phyloP scores from a whole-genome alignment of 2,888 invertebrate genomes.

The Nomada fabriciana region DNA sequence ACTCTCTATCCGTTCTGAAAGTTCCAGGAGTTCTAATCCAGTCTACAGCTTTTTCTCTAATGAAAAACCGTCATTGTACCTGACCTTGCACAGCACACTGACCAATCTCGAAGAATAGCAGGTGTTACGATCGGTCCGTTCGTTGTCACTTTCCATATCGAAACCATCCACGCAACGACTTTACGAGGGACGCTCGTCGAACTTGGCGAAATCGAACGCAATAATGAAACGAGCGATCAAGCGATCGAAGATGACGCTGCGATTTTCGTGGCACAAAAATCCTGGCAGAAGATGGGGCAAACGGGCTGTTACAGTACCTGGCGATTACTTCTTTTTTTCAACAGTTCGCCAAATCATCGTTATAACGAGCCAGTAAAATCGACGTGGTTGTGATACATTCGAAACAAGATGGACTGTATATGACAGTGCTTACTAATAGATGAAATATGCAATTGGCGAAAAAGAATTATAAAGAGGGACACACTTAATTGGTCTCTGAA shows the following conservation, averaged over 20 bases:
- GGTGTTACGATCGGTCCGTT: conserved; percentile 37
- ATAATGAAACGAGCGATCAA: conserved; percentile 57
- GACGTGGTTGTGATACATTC: conserved; percentile 27
- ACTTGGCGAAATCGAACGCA: conserved; percentile 27
- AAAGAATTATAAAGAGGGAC: not conserved
- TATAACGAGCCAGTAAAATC: conserved; percentile 56
- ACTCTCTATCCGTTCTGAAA: conserved; percentile 40
- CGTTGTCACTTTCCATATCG: conserved; percentile 56
- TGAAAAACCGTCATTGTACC: conserved; percentile 58
- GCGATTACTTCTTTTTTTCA: not conserved
- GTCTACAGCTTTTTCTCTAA: conserved; percentile 51
- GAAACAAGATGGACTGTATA: conserved; percentile 35
- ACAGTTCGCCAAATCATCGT: conserved; percentile 55
- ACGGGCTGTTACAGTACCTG: conserved; percentile 41
- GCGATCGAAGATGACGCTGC: conserved; percentile 63
- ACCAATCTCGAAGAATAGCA: conserved; percentile 52
- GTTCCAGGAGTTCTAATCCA: conserved; percentile 64
- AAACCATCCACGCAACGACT: conserved; percentile 21
- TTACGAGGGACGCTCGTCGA: conserved; percentile 30
- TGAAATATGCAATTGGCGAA: conserved; percentile 18
- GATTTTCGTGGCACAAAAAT: conserved; percentile 26
- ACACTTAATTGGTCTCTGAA: not conserved
- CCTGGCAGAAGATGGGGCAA: not conserved
- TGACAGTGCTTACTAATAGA: not conserved
- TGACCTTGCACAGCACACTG: conserved; percentile 26